Base-by-base conservation (phyloP, 2,113 vertebrate species). In the Lanius collurio region DNA sequence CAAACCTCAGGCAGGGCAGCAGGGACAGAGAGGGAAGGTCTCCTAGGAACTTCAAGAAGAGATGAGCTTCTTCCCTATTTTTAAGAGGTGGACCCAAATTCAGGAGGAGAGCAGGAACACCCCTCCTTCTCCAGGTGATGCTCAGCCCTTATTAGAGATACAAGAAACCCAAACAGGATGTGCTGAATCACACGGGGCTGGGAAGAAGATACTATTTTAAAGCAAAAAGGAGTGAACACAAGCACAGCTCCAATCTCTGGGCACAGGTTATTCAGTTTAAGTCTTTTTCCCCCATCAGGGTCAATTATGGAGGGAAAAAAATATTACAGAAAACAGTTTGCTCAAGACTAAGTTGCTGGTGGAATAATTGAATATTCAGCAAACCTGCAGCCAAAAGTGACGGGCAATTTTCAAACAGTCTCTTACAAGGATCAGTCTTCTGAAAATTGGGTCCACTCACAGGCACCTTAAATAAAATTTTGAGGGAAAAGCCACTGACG, bases 231-330 rank as follows among this genome's bases (percentile, higher is more conserved):
- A 83, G 16, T 0, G 1, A 81, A 64, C 13, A 15, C 1, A 0
- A 57, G 28, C 67, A 35, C 33, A 55, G 30, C 60, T 77, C 47
- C 0, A 8, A 28, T 16, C 2, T 0, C 14, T 63, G 39, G 10
- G 16, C 1, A 1, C 41, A 27, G 7, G 16, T 70, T 46, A 35
- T 23, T 60, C 75, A 31, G 11, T 27, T 87, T 21, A 15, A 31
- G 19, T 75, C 6, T 37, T n/a, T 22, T 9, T 3, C 15, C 8
- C 19, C 8, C 3, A 0, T 27, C 85, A 0, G 0, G 33, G 57
- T 12, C 69, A 79, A 85, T 68, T 71, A 63, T 0, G 3, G 22
- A 7, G 11, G 4, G 3, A 0, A 13, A 24, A 24, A 33, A 33
- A 27, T 16, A 62, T 47, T 31, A 56, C 41, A 71, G 63, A 49